Evolutionary conservation across 2,113 vertebrate species (phyloP).

Genomic region (Phainopepla nitens): DNA sequence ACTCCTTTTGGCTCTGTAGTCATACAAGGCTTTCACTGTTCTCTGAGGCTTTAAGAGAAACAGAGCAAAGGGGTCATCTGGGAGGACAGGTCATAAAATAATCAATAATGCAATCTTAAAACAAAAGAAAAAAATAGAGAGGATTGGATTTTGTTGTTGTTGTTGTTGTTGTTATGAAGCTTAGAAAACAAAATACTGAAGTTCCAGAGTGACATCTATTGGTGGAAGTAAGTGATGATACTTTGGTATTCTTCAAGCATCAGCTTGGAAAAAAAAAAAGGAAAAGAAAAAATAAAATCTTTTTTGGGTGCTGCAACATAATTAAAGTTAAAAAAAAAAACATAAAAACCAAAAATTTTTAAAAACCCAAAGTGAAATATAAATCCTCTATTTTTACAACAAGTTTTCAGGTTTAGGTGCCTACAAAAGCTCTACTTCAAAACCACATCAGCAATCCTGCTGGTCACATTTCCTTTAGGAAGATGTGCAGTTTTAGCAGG

Average conservation of each 20-base stretch:
- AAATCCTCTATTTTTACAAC: neutral
- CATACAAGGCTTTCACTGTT: constrained; percentile 87
- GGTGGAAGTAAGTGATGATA: neutral
- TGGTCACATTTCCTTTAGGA: neutral
- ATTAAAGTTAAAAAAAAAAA: neutral
- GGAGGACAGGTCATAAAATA: neutral
- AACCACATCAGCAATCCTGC: neutral
- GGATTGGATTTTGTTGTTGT: neutral
- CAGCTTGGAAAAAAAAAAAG: neutral
- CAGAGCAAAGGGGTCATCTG: constrained; percentile 42
- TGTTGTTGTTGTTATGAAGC: neutral
- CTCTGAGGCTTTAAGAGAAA: constrained; percentile 78
- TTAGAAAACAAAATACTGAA: neutral
- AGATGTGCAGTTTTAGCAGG: neutral
- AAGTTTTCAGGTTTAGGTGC: neutral
- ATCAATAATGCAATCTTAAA: constrained; percentile 15
- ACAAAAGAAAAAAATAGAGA: neutral
- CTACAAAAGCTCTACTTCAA: neutral
- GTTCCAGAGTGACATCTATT: constrained; percentile 52
- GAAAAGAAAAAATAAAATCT: neutral
- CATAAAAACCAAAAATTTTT: too few species aligned
- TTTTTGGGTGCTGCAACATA: neutral
- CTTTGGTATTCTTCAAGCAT: neutral
- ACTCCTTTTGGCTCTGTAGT: constrained; percentile 80
- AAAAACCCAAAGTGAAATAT: neutral